Conservation (phyloP, 1,140 invertebrate genomes). For the Lysiphlebus fabarum region DNA sequence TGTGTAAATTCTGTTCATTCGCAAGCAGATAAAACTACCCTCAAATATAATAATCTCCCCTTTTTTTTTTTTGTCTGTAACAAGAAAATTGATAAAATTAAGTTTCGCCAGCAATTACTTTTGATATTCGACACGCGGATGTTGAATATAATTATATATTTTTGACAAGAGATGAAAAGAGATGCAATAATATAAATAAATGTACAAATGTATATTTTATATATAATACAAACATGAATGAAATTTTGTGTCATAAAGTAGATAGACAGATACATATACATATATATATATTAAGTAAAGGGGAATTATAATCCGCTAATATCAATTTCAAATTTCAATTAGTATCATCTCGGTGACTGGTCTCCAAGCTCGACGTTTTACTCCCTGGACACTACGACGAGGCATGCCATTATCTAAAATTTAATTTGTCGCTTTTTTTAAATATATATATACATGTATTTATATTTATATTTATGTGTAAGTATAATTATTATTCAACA, state of each 20-base stretch:
- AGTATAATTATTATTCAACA: conserved; percentile 15
- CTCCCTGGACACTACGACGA: conserved; percentile 38
- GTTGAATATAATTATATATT: conserved; percentile 45
- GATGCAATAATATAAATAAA: conserved; percentile 1
- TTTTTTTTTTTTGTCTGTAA: no score
- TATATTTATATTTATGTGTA: conserved; percentile 31
- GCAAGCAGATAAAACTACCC: conserved; percentile 4
- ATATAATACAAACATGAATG: conserved; percentile 8
- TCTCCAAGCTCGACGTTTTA: conserved; percentile 24
- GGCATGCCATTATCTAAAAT: conserved; percentile 55
- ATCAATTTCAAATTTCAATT: conserved; percentile 60
- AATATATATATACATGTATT: conserved; percentile 31
- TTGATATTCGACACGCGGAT: conserved; percentile 47
- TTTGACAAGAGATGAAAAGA: conserved; percentile 17
- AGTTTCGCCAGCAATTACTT: conserved; percentile 48
- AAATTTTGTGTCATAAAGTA: background rate
- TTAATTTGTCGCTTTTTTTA: conserved; percentile 53
- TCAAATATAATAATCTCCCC: background rate
- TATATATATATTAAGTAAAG: no score
- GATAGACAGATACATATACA: no score
- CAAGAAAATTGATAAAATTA: conserved; percentile 40
- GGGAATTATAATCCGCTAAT: conserved; percentile 54
- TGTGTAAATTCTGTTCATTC: no score
- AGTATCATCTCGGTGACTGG: conserved; percentile 52
- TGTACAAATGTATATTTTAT: no score